Evolutionary conservation across 2,113 vertebrate genomes (phyloP).

Genomic region (Uria lomvia): DNA sequence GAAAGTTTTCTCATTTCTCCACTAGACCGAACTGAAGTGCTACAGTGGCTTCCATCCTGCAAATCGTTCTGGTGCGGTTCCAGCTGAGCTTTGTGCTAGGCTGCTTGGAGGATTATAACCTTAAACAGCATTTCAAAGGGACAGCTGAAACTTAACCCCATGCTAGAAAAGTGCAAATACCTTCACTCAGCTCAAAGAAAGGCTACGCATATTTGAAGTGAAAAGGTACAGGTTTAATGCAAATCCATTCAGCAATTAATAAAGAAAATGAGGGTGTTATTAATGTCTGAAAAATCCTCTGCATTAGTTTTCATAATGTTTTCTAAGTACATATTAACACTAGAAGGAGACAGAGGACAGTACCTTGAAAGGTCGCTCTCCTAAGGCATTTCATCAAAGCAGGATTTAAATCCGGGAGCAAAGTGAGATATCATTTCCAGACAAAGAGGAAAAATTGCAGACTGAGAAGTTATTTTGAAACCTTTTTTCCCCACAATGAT

Average conservation of each 20-base stretch:
- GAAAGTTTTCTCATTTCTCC: not conserved
- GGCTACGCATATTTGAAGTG: not conserved
- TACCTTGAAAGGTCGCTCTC: not conserved
- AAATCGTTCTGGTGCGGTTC: not conserved
- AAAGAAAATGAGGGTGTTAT: not conserved
- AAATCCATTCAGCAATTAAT: not conserved
- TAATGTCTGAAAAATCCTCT: not conserved
- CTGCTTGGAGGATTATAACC: not conserved
- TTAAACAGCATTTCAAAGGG: not conserved
- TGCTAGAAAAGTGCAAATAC: not conserved
- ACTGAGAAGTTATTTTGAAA: conserved; percentile 9
- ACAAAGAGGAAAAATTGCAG: not conserved
- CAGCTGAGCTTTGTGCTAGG: not conserved
- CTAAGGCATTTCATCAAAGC: not conserved
- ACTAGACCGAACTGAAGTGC: fast-evolving
- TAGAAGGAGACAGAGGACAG: not conserved
- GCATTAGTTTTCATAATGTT: not conserved
- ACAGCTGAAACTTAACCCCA: not conserved
- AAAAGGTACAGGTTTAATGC: not conserved
- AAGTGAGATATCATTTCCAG: not conserved
- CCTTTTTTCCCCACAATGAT: not conserved
- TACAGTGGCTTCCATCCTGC: not conserved
- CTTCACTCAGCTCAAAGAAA: not conserved
- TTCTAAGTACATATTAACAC: not conserved
- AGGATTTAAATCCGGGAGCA: not conserved